Evolutionary conservation across 2,888 invertebrate genomes (phyloP).

Genomic region (Thyatira batis): DNA sequence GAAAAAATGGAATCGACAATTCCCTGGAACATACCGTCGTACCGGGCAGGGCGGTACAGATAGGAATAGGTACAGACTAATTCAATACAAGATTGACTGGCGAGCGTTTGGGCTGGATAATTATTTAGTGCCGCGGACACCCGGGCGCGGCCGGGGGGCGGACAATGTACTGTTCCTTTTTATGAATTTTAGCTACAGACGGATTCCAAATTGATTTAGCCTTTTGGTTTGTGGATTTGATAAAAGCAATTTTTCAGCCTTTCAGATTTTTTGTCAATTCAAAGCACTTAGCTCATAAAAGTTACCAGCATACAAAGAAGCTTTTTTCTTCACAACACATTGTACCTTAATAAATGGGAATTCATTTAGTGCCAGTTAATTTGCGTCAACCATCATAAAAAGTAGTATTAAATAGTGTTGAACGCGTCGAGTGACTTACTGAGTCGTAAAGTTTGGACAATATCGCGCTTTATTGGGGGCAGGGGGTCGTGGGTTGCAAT

Average conservation of each 20-base stretch:
- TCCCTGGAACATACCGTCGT: conserved; percentile 9
- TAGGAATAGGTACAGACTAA: conserved; percentile 4
- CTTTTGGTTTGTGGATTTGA: no score
- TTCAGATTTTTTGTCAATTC: no score
- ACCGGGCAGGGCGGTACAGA: neutral
- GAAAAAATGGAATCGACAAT: conserved; percentile 29
- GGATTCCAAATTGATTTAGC: neutral
- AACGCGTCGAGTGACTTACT: neutral
- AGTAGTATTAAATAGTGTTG: neutral
- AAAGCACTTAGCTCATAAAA: no score
- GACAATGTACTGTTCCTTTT: neutral
- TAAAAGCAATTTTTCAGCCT: no score
- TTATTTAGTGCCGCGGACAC: conserved; percentile 5
- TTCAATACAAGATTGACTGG: conserved; percentile 11
- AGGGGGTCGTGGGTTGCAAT: neutral
- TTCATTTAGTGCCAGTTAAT: neutral
- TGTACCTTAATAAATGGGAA: neutral
- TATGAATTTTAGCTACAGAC: neutral
- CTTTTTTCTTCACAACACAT: neutral
- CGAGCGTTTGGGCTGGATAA: conserved; percentile 10
- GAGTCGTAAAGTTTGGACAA: neutral
- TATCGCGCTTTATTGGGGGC: neutral
- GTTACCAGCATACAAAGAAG: no score
- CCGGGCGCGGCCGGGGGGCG: neutral
- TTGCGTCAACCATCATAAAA: neutral